A percentile compares a stretch with the other conserved stretches of the same genome.
Conservation (phyloP, 2,113 vertebrate genomes). For the Ginglymostoma cirratum region DNA sequence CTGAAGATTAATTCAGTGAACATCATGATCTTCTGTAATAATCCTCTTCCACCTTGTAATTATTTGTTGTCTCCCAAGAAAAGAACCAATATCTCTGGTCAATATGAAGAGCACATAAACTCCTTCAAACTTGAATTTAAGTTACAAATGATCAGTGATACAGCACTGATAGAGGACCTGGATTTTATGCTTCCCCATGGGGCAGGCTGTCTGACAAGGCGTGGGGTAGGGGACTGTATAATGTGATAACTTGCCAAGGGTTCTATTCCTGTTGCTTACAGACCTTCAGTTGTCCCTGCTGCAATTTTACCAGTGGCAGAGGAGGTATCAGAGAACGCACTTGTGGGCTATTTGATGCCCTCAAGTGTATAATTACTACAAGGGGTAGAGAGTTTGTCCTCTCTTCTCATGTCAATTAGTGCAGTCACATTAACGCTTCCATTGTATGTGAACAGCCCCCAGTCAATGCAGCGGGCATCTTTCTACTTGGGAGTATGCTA, state of each 20-base stretch:
- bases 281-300: background rate
- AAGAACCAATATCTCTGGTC: background rate
- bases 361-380: background rate
- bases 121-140: background rate
- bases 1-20: conserved; percentile 6
- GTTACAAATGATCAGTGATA: background rate
- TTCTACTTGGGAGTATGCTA: no score
- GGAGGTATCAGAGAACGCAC: background rate
- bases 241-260: background rate
- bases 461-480: no score
- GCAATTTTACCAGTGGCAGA: background rate
- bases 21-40: background rate
- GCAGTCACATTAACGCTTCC: no score
- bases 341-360: background rate
- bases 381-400: no score
- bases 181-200: background rate
- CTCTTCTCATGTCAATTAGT: no score
- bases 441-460: no score
- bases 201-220: no score
- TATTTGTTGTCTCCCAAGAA: background rate
- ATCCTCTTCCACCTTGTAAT: conserved; percentile 11
- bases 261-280: background rate
- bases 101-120: background rate
- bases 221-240: background rate
- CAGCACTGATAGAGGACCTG: background rate